These are phyloP conservation scores for Oncopeltus fasciatus DNA, from an alignment of 1,140 invertebrate species.

Conservation along the genomic window DNA sequence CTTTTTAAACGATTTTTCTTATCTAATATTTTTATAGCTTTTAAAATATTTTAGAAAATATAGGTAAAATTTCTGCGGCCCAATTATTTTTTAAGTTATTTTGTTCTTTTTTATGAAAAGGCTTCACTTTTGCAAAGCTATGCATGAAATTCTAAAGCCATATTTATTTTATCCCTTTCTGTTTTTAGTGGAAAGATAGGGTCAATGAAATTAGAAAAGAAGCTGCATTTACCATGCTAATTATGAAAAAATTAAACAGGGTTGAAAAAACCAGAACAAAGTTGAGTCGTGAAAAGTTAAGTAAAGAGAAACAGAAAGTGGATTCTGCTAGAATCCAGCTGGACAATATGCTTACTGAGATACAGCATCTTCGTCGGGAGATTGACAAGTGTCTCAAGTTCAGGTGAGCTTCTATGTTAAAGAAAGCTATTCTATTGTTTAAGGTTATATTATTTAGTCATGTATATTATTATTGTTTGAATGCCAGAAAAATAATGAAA, in stretches of 20 bases:
- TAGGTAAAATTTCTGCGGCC: too few relatives aligned
- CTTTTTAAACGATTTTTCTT: too few relatives aligned
- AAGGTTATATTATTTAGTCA: too few relatives aligned
- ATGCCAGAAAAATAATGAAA: too few relatives aligned
- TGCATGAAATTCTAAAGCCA: slow-evolving; percentile 7
- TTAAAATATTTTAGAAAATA: too few relatives aligned
- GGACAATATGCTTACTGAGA: slow-evolving; percentile 91
- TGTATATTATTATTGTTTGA: too few relatives aligned
- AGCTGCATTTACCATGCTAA: slow-evolving; percentile 56
- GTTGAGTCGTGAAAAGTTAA: slow-evolving; percentile 59
- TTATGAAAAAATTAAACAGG: slow-evolving; percentile 78
- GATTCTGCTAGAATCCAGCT: slow-evolving; percentile 79
- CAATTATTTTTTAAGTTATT: too few relatives aligned
- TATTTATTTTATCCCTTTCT: slow-evolving; percentile 31
- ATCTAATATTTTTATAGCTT: too few relatives aligned
- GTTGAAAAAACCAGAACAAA: slow-evolving; percentile 76
- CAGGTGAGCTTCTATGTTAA: too few relatives aligned
- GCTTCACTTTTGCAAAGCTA: slow-evolving; percentile 8
- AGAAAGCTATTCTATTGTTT: too few relatives aligned
- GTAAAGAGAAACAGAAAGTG: slow-evolving; percentile 68
- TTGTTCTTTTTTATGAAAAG: too few relatives aligned
- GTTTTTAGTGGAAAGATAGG: slow-evolving; percentile 40
- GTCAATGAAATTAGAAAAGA: slow-evolving; percentile 50
- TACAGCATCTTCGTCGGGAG: slow-evolving; percentile 83
- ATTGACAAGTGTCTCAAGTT: slow-evolving; percentile 86